Base-by-base conservation (phyloP, 1,140 invertebrate genomes). In the Acromyrmex echinatior region DNA sequence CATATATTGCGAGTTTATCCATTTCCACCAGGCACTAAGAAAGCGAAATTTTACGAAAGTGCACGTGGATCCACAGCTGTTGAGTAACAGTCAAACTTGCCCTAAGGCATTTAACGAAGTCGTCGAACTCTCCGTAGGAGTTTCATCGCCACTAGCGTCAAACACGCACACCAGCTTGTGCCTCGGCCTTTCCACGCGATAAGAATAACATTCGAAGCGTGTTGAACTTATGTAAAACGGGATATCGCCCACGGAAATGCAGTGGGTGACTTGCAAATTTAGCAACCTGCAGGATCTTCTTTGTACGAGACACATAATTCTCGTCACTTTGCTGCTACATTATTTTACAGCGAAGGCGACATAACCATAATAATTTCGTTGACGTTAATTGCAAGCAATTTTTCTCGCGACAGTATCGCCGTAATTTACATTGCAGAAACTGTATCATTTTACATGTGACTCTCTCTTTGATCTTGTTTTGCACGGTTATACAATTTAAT, bases 11-110 rank as follows among this genome's bases (percentile, higher is more conserved):
- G 35, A 74, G 68, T 60, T 82, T 74, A 35, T 39, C 60, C 53
- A 31, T 85, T 85, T 85, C 60, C 31, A 39, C 74, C n/a, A 45
- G 9, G 10, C 56, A 51, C n/a, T 56, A 62, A 74, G 88, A 90
- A 90, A 90, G 89, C 49, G 88, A 90, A 90, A 90, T 90, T 90
- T 84, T 51, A 79, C 84, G 86, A 87, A 87, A 90, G 78, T 84
- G 82, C 74, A 76, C 68, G 82, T 82, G 58, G 31, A 77, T 45
- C 31, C 58, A 39, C 74, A 71, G 88, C 74, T 85, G 88, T 53
- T 60, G 84, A 51, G 56, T 74, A 90, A 81, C 89, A 88, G 87
- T 71, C 87, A 77, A 90, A 90, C 65, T 87, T 79, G 73, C 89
- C 68, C 45, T n/a, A 39, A 66, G 88, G 88, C n/a, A 79, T 90